A percentile compares a stretch with the other conserved stretches of the same genome.
Conservation (phyloP, 2,888 invertebrate genomes). For the Junonia oenone region DNA sequence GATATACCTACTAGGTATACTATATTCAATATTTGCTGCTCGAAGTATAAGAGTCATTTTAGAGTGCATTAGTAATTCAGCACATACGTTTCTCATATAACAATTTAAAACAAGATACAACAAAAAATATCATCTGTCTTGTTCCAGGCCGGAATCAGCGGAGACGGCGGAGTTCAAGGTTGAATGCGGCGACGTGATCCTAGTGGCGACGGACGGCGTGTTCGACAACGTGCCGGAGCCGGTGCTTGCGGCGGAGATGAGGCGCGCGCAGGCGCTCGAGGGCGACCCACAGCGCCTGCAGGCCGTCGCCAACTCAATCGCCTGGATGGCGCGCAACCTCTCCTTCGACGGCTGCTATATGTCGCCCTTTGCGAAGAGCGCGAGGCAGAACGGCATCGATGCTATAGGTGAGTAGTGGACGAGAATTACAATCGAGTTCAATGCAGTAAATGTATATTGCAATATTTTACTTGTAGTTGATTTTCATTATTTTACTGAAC, state of each 20-base stretch:
- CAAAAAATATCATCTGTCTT: neutral
- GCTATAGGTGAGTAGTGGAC: conserved; percentile 95
- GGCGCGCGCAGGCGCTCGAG: conserved; percentile 75
- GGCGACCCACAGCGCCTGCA: conserved; percentile 88
- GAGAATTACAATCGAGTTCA: too few species aligned
- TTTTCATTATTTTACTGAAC: too few species aligned
- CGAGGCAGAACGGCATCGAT: conserved; percentile 94
- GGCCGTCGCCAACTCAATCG: conserved; percentile 95
- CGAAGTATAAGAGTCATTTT: too few species aligned
- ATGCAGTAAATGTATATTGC: too few species aligned
- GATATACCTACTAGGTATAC: too few species aligned
- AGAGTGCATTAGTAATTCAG: too few species aligned
- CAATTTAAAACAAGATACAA: too few species aligned
- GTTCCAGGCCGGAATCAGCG: conserved; percentile 91
- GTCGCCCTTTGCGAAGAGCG: conserved; percentile 97
- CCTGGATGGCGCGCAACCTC: conserved; percentile 95
- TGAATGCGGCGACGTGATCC: conserved; percentile 95
- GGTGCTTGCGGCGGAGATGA: conserved; percentile 91
- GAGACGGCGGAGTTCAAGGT: conserved; percentile 92
- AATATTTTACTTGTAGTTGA: too few species aligned
- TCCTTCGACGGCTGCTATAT: conserved; percentile 96
- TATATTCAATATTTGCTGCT: too few species aligned
- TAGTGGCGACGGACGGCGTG: conserved; percentile 98
- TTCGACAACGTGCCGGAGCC: conserved; percentile 98
- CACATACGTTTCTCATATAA: too few species aligned